phyloP scores from a whole-genome alignment of 2,113 vertebrate species.

The Gobio gobio region DNA sequence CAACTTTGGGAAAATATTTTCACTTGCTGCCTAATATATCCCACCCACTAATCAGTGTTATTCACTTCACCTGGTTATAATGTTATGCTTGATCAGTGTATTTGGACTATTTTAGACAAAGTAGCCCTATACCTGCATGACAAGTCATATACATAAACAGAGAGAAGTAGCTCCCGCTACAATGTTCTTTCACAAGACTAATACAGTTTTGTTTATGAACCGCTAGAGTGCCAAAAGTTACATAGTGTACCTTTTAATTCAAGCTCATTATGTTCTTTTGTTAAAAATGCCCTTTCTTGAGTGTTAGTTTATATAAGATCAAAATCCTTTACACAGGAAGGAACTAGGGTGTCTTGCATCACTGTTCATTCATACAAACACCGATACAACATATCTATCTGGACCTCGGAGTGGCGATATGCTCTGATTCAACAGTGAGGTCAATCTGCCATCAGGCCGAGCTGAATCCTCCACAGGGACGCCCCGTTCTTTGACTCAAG shows the following conservation, averaged over 20 bases:
- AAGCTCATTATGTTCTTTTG: not conserved
- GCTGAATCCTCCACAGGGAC: slow-evolving; percentile 47
- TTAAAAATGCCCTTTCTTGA: not conserved
- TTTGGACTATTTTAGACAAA: no score
- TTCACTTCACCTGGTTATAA: no score
- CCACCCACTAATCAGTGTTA: no score
- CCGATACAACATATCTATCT: not conserved
- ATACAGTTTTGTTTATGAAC: no score
- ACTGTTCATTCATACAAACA: not conserved
- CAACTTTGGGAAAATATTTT: no score
- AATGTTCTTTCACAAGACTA: no score
- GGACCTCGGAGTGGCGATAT: not conserved
- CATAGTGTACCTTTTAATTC: not conserved
- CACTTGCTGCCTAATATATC: no score
- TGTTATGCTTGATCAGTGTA: no score
- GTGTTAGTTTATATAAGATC: not conserved
- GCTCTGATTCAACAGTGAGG: slow-evolving; percentile 30
- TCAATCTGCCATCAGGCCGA: slow-evolving; percentile 12
- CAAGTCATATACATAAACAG: no score
- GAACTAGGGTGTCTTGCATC: not conserved
- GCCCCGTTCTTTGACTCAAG: slow-evolving; percentile 57
- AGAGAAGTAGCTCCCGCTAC: no score
- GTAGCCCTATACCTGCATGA: no score
- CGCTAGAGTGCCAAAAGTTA: no score
- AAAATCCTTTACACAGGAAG: not conserved